Conservation (phyloP, 2,888 invertebrate genomes). For the Schrankia costaestrigalis region DNA sequence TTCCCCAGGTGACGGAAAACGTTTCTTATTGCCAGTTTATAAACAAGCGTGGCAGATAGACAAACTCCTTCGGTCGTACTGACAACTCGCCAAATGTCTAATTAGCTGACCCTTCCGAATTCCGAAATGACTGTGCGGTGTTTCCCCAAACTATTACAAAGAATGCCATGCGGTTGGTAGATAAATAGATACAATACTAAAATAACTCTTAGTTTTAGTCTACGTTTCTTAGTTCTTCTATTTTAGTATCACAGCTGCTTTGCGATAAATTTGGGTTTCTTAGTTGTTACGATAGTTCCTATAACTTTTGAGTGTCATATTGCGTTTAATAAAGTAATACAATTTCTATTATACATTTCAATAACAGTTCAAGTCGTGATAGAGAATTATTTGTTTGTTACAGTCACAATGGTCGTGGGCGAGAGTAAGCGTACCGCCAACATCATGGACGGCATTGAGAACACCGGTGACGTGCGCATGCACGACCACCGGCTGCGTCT, state of each 20-base stretch:
- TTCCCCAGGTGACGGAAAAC: conserved; percentile 54
- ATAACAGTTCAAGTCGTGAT: conserved; percentile 16
- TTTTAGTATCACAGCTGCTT: conserved; percentile 4
- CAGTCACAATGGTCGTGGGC: conserved; percentile 90
- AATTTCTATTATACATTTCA: conserved; percentile 7
- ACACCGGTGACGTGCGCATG: conserved; percentile 92
- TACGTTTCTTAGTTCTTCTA: conserved; percentile 7
- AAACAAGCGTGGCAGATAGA: conserved; percentile 51
- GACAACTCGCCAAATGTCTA: conserved; percentile 46
- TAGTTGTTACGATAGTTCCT: no score
- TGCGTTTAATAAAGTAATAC: no score
- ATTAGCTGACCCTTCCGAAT: conserved; percentile 43
- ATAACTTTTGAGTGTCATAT: no score
- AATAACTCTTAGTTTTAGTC: conserved; percentile 7
- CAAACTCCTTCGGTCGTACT: conserved; percentile 39
- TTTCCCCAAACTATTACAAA: conserved; percentile 47
- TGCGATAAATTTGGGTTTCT: conserved; percentile 1
- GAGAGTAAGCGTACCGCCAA: conserved; percentile 85
- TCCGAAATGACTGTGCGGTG: conserved; percentile 50
- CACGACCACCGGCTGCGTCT: conserved; percentile 94
- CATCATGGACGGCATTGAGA: conserved; percentile 95
- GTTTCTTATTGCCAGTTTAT: conserved; percentile 52
- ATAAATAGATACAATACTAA: conserved; percentile 15
- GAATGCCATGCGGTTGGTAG: conserved; percentile 26
- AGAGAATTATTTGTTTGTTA: conserved; percentile 46